These are phyloP conservation scores for Catonia carolina DNA, from an alignment of 2,888 invertebrate genomes.

Conservation along the genomic window DNA sequence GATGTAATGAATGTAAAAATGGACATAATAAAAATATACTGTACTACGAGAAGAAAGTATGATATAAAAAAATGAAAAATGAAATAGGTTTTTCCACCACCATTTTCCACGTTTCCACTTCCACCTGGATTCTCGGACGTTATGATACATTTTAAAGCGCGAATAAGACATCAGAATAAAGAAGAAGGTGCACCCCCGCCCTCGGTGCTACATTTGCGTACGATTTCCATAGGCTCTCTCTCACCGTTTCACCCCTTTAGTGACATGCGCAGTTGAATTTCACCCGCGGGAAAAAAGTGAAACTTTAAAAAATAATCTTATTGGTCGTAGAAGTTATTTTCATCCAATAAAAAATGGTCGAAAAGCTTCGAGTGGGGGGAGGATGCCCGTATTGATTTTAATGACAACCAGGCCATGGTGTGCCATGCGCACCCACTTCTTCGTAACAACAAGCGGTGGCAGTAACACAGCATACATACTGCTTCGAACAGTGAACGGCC, in stretches of 20 bases:
- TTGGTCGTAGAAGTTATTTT: constrained; percentile 26
- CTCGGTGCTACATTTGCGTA: not conserved
- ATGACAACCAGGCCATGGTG: constrained; percentile 16
- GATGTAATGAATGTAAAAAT: no score
- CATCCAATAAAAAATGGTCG: constrained; percentile 26
- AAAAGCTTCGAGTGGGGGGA: constrained; percentile 9
- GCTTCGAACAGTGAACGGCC: not conserved
- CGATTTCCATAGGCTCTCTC: constrained; percentile 1
- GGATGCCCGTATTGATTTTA: constrained; percentile 26
- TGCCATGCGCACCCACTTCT: not conserved
- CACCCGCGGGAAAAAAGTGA: constrained; percentile 18
- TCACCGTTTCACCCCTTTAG: not conserved
- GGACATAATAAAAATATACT: no score
- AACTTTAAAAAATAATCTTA: constrained; percentile 28
- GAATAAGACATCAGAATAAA: not conserved
- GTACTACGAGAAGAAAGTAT: no score
- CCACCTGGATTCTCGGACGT: no score
- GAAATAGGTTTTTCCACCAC: no score
- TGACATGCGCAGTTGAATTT: constrained; percentile 3
- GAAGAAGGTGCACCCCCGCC: not conserved
- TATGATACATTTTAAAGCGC: no score
- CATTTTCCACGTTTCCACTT: no score
- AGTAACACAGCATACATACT: not conserved
- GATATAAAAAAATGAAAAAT: no score
- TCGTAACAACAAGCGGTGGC: not conserved